phyloP scores from a whole-genome alignment of 1,140 invertebrate species.

The Pomacea maculata region DNA sequence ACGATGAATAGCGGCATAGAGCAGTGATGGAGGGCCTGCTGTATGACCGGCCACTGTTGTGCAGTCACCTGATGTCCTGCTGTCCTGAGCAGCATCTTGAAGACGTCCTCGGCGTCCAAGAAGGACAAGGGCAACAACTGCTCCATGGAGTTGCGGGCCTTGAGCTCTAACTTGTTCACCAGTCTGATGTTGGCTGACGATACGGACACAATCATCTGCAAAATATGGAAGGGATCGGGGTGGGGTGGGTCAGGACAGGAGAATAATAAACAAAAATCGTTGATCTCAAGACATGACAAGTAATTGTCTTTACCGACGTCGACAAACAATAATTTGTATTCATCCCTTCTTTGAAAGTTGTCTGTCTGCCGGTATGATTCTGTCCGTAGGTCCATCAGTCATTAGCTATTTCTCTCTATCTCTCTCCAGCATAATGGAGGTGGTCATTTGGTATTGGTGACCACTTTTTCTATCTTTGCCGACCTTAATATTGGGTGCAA shows the following conservation, averaged over 20 bases:
- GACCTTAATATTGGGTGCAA: slow-evolving; percentile 56
- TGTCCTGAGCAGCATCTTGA: slow-evolving; percentile 44
- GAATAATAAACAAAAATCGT: too few relatives aligned
- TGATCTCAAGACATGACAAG: too few relatives aligned
- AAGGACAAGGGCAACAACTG: slow-evolving; percentile 40
- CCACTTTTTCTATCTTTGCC: too few relatives aligned
- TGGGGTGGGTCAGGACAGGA: too few relatives aligned
- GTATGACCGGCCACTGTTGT: slow-evolving; percentile 50
- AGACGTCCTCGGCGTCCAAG: slow-evolving; percentile 45
- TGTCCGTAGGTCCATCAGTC: too few relatives aligned
- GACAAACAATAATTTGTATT: too few relatives aligned
- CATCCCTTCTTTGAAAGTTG: too few relatives aligned
- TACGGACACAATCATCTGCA: slow-evolving; percentile 49
- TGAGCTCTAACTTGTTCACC: slow-evolving; percentile 41
- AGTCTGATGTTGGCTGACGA: slow-evolving; percentile 40
- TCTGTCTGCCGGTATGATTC: too few relatives aligned
- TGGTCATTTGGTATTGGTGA: too few relatives aligned
- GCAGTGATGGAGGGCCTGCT: slow-evolving; percentile 43
- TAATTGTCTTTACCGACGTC: too few relatives aligned
- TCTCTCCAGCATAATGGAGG: too few relatives aligned
- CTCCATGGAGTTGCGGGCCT: slow-evolving; percentile 30
- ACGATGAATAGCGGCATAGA: slow-evolving; percentile 44
- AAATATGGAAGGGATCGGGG: not conserved
- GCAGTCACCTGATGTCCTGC: slow-evolving; percentile 60
- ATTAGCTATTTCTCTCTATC: too few relatives aligned